Percentiles rank a stretch among this genome's conserved stretches.
Conservation (phyloP, 2,888 invertebrate genomes). For the Eremobia ochroleuca region DNA sequence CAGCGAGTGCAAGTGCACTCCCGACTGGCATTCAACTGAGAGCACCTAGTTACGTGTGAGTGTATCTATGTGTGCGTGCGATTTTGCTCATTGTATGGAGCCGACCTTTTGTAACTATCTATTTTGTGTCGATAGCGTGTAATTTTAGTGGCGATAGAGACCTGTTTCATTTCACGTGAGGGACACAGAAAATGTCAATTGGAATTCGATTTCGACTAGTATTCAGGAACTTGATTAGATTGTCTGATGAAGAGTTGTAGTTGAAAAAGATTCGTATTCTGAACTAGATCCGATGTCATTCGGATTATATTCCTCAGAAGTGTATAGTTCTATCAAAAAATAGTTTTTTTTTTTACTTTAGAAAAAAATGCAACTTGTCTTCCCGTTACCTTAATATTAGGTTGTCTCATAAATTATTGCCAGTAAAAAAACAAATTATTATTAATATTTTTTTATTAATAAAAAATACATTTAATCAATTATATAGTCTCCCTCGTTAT, state of each 20-base stretch:
- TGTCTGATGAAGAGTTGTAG: constrained; percentile 26
- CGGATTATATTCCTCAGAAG: constrained; percentile 1
- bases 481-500: too few relatives aligned
- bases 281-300: constrained; percentile 11
- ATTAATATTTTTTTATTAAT: too few relatives aligned
- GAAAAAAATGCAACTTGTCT: too few relatives aligned
- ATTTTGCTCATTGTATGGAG: not conserved
- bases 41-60: not conserved
- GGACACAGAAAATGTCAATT: constrained; percentile 53
- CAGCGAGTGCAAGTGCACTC: not conserved
- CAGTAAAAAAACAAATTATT: too few relatives aligned
- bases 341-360: too few relatives aligned
- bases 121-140: constrained; percentile 6
- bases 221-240: constrained; percentile 43
- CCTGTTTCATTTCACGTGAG: constrained; percentile 29
- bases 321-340: too few relatives aligned
- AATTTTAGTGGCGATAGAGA: constrained; percentile 28
- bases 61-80: not conserved
- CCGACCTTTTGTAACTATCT: not conserved
- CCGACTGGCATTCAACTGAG: not conserved
- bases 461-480: too few relatives aligned
- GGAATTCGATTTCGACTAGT: constrained; percentile 46
- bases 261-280: constrained; percentile 22
- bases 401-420: too few relatives aligned
- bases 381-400: too few relatives aligned